A percentile compares a stretch with the other conserved stretches of the same genome.
Conservation (phyloP, 2,888 invertebrate species). For the Danaus chrysippus region DNA sequence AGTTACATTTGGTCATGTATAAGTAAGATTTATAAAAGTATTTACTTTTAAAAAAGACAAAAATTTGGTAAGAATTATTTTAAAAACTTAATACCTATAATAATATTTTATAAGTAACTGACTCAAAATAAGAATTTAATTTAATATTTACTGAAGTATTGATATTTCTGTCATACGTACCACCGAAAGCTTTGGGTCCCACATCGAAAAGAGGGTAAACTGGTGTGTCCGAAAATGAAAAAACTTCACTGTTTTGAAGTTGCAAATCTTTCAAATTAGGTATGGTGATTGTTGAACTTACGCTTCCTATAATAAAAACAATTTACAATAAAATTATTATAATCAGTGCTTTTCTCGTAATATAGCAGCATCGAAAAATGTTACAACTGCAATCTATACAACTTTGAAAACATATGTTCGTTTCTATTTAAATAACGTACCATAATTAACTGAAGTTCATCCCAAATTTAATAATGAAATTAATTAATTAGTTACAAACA, state of each 20-base stretch:
- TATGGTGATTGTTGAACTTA: conserved; percentile 40
- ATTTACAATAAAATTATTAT: too few species aligned
- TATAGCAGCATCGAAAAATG: too few species aligned
- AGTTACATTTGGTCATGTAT: too few species aligned
- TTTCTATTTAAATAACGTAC: too few species aligned
- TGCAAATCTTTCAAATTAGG: conserved; percentile 30
- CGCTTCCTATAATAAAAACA: conserved; percentile 28
- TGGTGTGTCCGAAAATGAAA: conserved; percentile 10
- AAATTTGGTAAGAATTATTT: too few species aligned
- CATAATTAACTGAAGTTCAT: not conserved
- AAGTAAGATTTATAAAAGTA: too few species aligned
- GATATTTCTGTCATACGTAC: not conserved
- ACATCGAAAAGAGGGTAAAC: conserved; percentile 10
- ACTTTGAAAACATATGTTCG: too few species aligned
- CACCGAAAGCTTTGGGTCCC: conserved; percentile 27
- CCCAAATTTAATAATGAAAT: not conserved
- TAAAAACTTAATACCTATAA: too few species aligned
- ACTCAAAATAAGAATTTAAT: not conserved
- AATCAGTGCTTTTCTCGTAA: too few species aligned
- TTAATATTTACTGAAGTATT: conserved; percentile 14
- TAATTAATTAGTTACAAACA: not conserved
- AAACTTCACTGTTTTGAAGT: conserved; percentile 27
- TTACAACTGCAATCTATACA: too few species aligned
- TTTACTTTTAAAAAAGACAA: too few species aligned
- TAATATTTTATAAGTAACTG: too few species aligned